Conservation (phyloP, 2,888 invertebrate species). For the Drosophila paranaensis region DNA sequence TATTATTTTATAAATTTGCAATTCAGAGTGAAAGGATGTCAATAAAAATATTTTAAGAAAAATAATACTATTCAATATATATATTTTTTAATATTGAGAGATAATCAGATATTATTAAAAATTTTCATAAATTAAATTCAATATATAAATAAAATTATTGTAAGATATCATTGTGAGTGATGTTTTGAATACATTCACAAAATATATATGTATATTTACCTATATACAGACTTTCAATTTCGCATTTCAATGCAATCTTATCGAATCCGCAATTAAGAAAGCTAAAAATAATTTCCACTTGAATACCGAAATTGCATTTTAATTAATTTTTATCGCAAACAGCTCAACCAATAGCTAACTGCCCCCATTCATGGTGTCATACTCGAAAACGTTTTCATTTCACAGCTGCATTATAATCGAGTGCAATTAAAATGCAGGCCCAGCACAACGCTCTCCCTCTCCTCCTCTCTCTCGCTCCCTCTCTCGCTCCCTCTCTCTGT, state of each 20-base stretch:
- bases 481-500: not conserved
- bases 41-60: too few species aligned
- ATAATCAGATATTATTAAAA: too few species aligned
- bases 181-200: too few species aligned
- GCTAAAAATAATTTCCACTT: not conserved
- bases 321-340: constrained; percentile 14
- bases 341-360: not conserved
- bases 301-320: not conserved
- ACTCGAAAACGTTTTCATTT: constrained; percentile 21
- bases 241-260: not conserved
- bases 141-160: too few species aligned
- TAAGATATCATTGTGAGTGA: too few species aligned
- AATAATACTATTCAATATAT: too few species aligned
- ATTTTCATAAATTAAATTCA: too few species aligned
- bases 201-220: too few species aligned
- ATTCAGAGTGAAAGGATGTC: too few species aligned
- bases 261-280: not conserved
- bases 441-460: not conserved
- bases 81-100: too few species aligned
- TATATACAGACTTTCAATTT: not conserved
- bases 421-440: constrained; percentile 20
- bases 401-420: constrained; percentile 32
- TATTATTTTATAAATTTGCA: too few species aligned
- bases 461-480: not conserved
- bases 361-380: not conserved